These are phyloP conservation scores for Leptinotarsa tumamoca DNA, from an alignment of 2,888 invertebrate species.

Conservation along the genomic window DNA sequence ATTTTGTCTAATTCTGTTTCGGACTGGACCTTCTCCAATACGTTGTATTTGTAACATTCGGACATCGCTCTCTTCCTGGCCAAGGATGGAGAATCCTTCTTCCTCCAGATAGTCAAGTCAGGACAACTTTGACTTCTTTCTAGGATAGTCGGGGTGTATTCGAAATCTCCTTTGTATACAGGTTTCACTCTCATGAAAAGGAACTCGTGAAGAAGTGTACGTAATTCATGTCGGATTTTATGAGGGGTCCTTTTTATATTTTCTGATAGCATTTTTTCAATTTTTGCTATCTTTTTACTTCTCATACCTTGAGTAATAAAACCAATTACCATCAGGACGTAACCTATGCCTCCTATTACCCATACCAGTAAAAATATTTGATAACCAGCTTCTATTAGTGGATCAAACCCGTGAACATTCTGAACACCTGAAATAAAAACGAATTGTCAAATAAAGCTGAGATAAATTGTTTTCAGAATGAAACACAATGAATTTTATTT, in stretches of 20 bases:
- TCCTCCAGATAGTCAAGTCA: conserved; percentile 73
- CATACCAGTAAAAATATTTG: conserved; percentile 86
- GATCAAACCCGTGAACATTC: conserved; percentile 70
- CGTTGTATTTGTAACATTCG: conserved; percentile 69
- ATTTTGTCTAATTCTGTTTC: conserved; percentile 78
- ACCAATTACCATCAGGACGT: conserved; percentile 89
- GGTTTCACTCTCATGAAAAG: conserved; percentile 82
- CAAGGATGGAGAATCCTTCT: conserved; percentile 67
- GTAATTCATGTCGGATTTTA: conserved; percentile 73
- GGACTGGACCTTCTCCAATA: conserved; percentile 73
- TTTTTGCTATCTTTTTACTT: conserved; percentile 78
- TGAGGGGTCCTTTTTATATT: conserved; percentile 84
- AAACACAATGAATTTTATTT: too few species aligned
- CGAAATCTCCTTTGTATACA: conserved; percentile 76
- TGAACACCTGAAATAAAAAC: conserved; percentile 53
- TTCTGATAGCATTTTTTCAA: conserved; percentile 82
- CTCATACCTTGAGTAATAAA: conserved; percentile 84
- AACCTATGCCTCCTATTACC: conserved; percentile 93
- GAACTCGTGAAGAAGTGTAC: conserved; percentile 71
- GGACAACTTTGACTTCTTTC: conserved; percentile 79
- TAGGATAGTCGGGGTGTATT: conserved; percentile 64
- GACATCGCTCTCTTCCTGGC: conserved; percentile 72
- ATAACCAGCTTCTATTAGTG: conserved; percentile 77
- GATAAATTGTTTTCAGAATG: too few species aligned
- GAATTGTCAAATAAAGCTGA: background rate